Evolutionary conservation across 2,797 vertebrate species (phyloP).

Genomic region (Anguilla megastoma): DNA sequence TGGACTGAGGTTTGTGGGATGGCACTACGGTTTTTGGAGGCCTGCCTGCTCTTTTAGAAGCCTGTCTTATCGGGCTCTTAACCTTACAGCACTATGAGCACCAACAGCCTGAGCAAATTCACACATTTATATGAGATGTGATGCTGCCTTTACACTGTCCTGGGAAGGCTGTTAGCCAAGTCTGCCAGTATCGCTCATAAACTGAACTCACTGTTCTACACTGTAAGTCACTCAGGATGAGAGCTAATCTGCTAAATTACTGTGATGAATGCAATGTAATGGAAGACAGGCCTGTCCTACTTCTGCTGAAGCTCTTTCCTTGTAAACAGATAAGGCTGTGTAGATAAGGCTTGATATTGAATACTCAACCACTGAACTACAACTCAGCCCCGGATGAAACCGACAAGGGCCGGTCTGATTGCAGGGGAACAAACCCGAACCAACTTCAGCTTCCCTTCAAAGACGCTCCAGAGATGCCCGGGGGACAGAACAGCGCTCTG

Average conservation of each 20-base stretch:
- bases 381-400: not conserved
- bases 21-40: not conserved
- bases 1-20: not conserved
- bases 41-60: not conserved
- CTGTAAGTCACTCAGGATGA: not conserved
- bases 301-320: not conserved
- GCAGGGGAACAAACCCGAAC: not conserved
- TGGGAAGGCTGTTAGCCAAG: constrained; percentile 1
- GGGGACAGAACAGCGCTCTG: too few species aligned
- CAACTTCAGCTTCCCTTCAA: not conserved
- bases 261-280: not conserved
- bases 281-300: not conserved
- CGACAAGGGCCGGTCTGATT: not conserved
- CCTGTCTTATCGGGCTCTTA: not conserved
- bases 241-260: not conserved
- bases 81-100: not conserved
- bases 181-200: not conserved
- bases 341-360: not conserved
- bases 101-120: not conserved
- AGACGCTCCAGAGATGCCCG: not conserved
- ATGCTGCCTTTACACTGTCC: not conserved
- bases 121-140: not conserved
- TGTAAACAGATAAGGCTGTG: not conserved
- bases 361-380: not conserved
- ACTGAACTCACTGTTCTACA: not conserved